Percentiles rank a stretch among this genome's conserved stretches.
These are phyloP conservation scores for Drosophila subsilvestris DNA, from an alignment of 2,888 invertebrate species.

Conservation along the genomic window DNA sequence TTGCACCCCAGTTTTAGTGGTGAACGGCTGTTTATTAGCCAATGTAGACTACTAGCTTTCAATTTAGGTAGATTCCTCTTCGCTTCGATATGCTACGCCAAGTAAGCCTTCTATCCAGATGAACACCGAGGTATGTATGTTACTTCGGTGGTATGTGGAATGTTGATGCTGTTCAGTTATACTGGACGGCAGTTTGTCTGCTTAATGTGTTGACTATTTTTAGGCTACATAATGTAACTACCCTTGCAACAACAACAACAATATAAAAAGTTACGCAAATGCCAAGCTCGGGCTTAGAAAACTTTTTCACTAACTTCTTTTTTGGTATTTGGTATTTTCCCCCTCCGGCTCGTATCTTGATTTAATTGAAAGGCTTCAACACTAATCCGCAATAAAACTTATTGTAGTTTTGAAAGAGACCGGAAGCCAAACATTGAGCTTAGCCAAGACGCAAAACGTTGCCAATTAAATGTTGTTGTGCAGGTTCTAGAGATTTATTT, in stretches of 20 bases:
- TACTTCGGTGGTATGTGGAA: too few relatives aligned
- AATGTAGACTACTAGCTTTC: too few relatives aligned
- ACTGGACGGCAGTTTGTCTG: too few relatives aligned
- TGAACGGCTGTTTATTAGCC: too few relatives aligned
- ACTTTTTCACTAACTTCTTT: conserved; percentile 53
- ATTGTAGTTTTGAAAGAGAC: conserved; percentile 38
- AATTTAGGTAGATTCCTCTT: too few relatives aligned
- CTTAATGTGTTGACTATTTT: neutral
- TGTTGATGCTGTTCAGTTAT: too few relatives aligned
- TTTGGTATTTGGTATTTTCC: conserved; percentile 37
- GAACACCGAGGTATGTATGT: too few relatives aligned
- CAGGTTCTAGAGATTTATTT: neutral
- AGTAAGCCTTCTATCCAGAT: too few relatives aligned
- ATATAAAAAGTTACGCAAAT: neutral
- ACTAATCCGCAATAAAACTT: conserved; percentile 62
- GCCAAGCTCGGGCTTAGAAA: conserved; percentile 25
- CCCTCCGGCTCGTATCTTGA: conserved; percentile 29
- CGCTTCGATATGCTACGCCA: too few relatives aligned
- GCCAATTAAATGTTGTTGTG: conserved; percentile 15
- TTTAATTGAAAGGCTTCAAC: conserved; percentile 42
- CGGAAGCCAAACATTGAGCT: conserved; percentile 28
- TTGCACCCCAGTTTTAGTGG: too few relatives aligned
- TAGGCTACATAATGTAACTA: too few relatives aligned
- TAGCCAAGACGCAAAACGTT: neutral
- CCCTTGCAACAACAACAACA: neutral